A percentile compares a stretch with the other conserved stretches of the same genome.
These are phyloP conservation scores for Phortica variegata DNA, from an alignment of 1,140 invertebrate genomes.

Conservation along the genomic window DNA sequence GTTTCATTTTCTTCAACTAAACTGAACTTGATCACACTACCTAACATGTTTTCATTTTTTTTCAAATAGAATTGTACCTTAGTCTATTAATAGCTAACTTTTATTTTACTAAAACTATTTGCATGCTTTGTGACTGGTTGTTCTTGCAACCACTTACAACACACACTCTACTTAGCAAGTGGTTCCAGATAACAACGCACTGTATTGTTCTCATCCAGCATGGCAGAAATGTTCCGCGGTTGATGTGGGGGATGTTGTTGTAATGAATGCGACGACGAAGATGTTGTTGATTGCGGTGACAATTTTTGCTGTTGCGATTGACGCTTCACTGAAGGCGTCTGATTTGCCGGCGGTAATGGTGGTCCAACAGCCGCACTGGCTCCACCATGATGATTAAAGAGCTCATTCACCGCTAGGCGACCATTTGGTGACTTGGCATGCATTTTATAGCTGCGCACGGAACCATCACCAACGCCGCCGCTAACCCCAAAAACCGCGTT, in stretches of 20 bases:
- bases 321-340: slow-evolving; percentile 48
- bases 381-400: slow-evolving; percentile 37
- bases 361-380: slow-evolving; percentile 25
- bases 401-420: slow-evolving; percentile 50
- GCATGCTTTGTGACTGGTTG: slow-evolving; percentile 16
- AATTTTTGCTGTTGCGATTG: slow-evolving; percentile 47
- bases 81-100: slow-evolving; percentile 40
- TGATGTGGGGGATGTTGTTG: slow-evolving; percentile 30
- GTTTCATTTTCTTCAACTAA: too few relatives aligned
- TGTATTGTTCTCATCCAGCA: slow-evolving; percentile 72
- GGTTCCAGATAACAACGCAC: slow-evolving; percentile 77
- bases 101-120: slow-evolving; percentile 40
- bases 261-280: slow-evolving; percentile 52
- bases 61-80: too few relatives aligned
- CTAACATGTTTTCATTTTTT: too few relatives aligned
- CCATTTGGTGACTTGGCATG: slow-evolving; percentile 42
- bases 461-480: slow-evolving; percentile 55
- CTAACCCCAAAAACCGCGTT: slow-evolving; percentile 56
- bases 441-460: slow-evolving; percentile 44
- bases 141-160: slow-evolving; percentile 8
- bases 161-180: slow-evolving; percentile 48
- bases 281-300: slow-evolving; percentile 53
- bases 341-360: slow-evolving; percentile 50
- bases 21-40: too few relatives aligned
- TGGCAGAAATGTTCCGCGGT: slow-evolving; percentile 68